Conservation (phyloP, 2,113 vertebrate genomes). For the Sciurus niger region DNA sequence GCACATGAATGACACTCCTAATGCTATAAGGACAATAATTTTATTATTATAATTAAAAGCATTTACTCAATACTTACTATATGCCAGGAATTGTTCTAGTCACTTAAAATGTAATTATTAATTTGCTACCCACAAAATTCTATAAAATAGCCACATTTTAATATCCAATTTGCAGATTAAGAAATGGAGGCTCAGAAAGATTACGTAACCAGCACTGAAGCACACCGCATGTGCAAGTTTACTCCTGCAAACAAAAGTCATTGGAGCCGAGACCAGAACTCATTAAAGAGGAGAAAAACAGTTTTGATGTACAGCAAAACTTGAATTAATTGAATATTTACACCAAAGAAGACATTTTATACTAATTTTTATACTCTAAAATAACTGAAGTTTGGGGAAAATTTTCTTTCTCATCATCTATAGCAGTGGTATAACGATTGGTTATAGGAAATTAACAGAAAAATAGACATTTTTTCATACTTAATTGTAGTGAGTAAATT, state of each 20-base stretch:
- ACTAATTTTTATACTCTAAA: not conserved
- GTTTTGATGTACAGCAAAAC: not conserved
- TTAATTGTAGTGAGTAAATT: not conserved
- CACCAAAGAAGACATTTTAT: not conserved
- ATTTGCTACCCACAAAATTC: conserved; percentile 25
- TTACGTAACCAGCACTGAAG: not conserved
- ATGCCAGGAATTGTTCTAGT: not conserved
- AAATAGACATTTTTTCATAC: not conserved
- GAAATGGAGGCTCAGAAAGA: not conserved
- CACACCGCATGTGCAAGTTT: not conserved
- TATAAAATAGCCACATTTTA: conserved; percentile 26
- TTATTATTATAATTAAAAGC: conserved; percentile 31
- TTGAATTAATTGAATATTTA: not conserved
- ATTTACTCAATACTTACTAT: not conserved
- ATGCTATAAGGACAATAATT: not conserved
- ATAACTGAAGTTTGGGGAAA: not conserved
- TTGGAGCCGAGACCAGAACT: not conserved
- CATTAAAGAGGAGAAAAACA: not conserved
- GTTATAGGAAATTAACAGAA: not conserved
- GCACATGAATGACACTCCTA: not conserved
- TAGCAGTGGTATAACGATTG: not conserved
- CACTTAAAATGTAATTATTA: conserved; percentile 3
- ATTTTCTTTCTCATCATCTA: not conserved
- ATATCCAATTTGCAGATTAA: not conserved
- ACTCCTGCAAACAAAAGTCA: not conserved